Percentiles rank a stretch among this genome's conserved stretches.
These are phyloP conservation scores for Cosmia pyralina DNA, from an alignment of 2,888 invertebrate genomes.

Conservation along the genomic window DNA sequence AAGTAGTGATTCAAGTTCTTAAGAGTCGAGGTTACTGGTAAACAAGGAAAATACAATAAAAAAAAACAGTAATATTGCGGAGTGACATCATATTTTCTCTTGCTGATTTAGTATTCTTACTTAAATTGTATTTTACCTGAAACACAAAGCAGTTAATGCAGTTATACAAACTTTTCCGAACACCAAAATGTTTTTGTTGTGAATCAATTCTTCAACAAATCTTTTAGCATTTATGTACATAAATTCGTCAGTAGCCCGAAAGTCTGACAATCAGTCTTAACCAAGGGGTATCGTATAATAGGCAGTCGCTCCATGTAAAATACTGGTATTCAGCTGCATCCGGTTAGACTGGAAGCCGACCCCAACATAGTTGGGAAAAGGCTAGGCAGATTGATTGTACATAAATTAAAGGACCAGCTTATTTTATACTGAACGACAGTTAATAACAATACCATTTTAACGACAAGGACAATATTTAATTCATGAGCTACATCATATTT, in stretches of 20 bases:
- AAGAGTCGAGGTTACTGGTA: neutral
- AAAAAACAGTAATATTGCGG: neutral
- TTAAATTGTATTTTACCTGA: neutral
- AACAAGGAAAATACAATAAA: no score
- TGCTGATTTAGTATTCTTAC: no score
- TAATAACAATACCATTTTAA: neutral
- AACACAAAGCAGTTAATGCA: no score
- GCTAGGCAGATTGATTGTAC: no score
- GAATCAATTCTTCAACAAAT: neutral
- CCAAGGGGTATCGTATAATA: no score
- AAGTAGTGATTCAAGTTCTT: neutral
- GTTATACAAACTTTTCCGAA: no score
- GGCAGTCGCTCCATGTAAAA: no score
- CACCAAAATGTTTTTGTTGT: neutral
- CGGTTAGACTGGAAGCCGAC: no score
- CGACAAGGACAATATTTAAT: constrained; percentile 15
- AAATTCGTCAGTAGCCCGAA: no score
- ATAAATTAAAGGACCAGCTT: neutral
- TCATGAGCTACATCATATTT: constrained; percentile 40
- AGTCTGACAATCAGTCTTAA: no score
- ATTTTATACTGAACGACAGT: neutral
- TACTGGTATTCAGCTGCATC: no score
- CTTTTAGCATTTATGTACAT: neutral
- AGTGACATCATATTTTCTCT: neutral
- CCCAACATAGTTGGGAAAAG: no score